Evolutionary conservation across 2,113 vertebrate genomes (phyloP).

Genomic region (Petaurus breviceps): DNA sequence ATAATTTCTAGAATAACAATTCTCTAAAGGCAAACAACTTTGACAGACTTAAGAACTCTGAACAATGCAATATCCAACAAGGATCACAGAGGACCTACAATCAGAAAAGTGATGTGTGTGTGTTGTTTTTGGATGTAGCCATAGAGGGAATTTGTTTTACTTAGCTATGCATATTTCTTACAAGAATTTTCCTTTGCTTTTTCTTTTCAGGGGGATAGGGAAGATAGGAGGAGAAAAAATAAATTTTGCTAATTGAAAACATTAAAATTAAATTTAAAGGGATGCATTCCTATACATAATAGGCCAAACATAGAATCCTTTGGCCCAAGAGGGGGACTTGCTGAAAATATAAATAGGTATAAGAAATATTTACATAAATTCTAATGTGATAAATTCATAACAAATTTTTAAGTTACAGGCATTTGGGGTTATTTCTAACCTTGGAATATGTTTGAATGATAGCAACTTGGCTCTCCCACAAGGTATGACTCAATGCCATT

Average conservation of each 20-base stretch:
- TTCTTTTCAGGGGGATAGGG: background rate
- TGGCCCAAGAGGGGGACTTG: constrained; percentile 57
- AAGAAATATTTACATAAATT: constrained; percentile 65
- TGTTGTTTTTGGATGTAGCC: background rate
- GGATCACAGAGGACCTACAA: background rate
- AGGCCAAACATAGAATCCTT: constrained; percentile 56
- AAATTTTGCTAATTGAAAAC: background rate
- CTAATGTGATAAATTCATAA: constrained; percentile 51
- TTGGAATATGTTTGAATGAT: background rate
- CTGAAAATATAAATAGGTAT: constrained; percentile 65
- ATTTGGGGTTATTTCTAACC: background rate
- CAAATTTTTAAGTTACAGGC: constrained; percentile 26
- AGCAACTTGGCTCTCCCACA: background rate
- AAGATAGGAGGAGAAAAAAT: background rate
- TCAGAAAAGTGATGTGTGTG: background rate
- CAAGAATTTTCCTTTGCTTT: background rate
- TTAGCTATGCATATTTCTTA: background rate
- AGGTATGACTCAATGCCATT: constrained; percentile 33
- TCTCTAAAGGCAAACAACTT: background rate
- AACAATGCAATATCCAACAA: background rate
- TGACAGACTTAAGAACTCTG: background rate
- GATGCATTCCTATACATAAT: constrained; percentile 47
- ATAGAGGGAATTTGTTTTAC: background rate
- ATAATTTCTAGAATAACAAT: background rate
- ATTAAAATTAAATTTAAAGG: constrained; percentile 7